phyloP scores from a whole-genome alignment of 2,888 invertebrate genomes.

The Stictocephala bisonia region DNA sequence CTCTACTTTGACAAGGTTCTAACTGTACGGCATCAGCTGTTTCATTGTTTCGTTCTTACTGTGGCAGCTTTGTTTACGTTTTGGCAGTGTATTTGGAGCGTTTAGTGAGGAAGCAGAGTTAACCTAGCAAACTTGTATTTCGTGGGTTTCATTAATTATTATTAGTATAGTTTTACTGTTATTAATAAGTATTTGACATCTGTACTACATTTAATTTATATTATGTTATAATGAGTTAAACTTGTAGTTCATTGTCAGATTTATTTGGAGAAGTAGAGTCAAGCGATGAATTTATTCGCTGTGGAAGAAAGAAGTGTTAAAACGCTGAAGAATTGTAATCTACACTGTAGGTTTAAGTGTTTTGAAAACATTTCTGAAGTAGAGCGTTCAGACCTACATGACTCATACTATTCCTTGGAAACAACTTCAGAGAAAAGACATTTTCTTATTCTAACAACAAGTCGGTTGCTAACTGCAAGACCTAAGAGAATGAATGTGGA shows the following conservation, averaged over 20 bases:
- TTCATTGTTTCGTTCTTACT: too few species aligned
- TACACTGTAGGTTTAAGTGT: conserved; percentile 35
- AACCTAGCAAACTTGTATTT: too few species aligned
- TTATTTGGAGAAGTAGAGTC: too few species aligned
- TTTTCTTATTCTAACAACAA: conserved; percentile 33
- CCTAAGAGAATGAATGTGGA: conserved; percentile 32
- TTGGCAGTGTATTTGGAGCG: too few species aligned
- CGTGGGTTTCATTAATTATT: too few species aligned
- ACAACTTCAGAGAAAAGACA: conserved; percentile 36
- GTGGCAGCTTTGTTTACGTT: too few species aligned
- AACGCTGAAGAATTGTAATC: conserved; percentile 22
- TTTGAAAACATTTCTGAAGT: conserved; percentile 18
- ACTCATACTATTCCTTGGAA: conserved; percentile 33
- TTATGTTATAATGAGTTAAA: not conserved
- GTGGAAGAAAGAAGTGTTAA: conserved; percentile 28
- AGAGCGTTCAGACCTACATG: conserved; percentile 32
- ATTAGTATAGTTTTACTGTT: too few species aligned
- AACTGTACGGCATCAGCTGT: too few species aligned
- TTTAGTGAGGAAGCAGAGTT: too few species aligned
- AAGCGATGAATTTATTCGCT: too few species aligned
- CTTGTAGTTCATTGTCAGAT: too few species aligned
- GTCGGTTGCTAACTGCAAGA: conserved; percentile 33
- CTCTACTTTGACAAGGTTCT: conserved; percentile 1
- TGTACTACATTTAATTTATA: not conserved
- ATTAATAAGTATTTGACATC: not conserved